phyloP scores from a whole-genome alignment of 2,113 vertebrate species.

The Tringa solitaria region DNA sequence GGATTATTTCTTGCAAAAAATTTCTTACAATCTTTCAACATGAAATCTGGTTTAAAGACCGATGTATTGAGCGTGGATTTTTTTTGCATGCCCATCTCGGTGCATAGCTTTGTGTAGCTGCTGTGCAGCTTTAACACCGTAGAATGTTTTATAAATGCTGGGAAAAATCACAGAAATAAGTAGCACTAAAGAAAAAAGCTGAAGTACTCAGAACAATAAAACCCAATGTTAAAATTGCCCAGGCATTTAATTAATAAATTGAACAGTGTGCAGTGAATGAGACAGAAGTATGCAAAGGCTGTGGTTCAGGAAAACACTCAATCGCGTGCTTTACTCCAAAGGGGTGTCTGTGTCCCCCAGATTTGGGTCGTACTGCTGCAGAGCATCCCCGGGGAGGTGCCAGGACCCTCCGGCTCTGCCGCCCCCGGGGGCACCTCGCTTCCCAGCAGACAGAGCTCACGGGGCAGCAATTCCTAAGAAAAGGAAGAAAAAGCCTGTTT shows the following conservation, averaged over 20 bases:
- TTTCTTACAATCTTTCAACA: too few relatives aligned
- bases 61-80: neutral
- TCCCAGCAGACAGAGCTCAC: too few relatives aligned
- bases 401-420: too few relatives aligned
- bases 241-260: conserved; percentile 16
- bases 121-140: neutral
- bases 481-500: neutral
- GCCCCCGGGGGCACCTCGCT: too few relatives aligned
- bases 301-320: neutral
- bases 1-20: neutral
- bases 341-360: too few relatives aligned
- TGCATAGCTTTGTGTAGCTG: neutral
- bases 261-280: neutral
- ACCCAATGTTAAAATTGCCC: neutral
- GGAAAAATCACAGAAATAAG: neutral
- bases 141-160: neutral
- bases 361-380: too few relatives aligned
- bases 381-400: too few relatives aligned
- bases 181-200: neutral
- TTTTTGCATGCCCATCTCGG: neutral
- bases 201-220: neutral
- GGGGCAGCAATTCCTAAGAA: neutral
- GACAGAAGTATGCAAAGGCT: neutral
- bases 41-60: neutral
- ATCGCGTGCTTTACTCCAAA: neutral